These are phyloP conservation scores for Neodiprion fabricii DNA, from an alignment of 1,140 invertebrate species.

Conservation along the genomic window DNA sequence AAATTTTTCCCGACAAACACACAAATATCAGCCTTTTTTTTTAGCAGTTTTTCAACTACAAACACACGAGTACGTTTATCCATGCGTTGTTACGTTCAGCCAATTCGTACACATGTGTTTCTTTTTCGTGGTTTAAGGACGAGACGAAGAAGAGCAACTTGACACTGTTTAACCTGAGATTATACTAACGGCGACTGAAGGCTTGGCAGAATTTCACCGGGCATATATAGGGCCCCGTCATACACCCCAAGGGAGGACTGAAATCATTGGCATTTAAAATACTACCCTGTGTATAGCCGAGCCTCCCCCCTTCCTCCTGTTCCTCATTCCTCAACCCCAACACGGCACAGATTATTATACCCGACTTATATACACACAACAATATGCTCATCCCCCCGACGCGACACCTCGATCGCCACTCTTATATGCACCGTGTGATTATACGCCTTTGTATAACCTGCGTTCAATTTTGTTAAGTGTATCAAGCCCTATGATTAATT, in stretches of 20 bases:
- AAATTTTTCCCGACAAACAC: too few species aligned
- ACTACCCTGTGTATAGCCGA: slow-evolving; percentile 35
- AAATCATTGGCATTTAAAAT: slow-evolving; percentile 62
- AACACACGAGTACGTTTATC: background rate
- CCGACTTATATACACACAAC: too few species aligned
- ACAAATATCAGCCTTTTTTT: too few species aligned
- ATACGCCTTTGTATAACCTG: too few species aligned
- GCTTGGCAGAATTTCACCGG: background rate
- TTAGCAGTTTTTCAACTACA: background rate
- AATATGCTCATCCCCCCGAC: too few species aligned
- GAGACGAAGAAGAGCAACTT: too few species aligned
- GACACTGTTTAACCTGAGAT: too few species aligned
- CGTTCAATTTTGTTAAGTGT: too few species aligned
- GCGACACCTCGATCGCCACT: too few species aligned
- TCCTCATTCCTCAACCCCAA: background rate
- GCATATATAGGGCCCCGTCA: slow-evolving; percentile 15
- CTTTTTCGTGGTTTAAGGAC: background rate
- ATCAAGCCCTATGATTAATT: too few species aligned
- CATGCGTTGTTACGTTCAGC: background rate
- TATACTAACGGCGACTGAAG: slow-evolving; percentile 4
- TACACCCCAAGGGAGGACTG: slow-evolving; percentile 49
- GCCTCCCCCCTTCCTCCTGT: too few species aligned
- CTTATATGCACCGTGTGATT: too few species aligned
- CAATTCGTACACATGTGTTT: slow-evolving; percentile 4
- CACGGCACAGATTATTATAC: background rate